Evolutionary conservation across 2,888 invertebrate species (phyloP).

Genomic region (Cantharis lateralis): DNA sequence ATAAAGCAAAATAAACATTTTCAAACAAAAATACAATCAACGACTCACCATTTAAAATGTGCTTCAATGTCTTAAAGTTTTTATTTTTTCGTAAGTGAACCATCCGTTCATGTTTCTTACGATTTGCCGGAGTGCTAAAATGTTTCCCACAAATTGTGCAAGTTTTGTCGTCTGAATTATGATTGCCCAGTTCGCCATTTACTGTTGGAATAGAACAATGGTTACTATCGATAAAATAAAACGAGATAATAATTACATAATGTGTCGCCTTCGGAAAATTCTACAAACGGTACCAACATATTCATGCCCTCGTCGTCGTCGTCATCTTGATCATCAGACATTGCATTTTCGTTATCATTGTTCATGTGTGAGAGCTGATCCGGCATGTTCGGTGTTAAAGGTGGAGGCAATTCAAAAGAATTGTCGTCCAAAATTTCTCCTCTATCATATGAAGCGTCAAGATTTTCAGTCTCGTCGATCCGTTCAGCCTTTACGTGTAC

Average conservation of each 20-base stretch:
- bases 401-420: slow-evolving; percentile 44
- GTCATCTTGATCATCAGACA: not conserved
- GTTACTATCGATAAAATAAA: not conserved
- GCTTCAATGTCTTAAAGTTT: not conserved
- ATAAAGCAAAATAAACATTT: not conserved
- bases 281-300: not conserved
- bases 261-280: not conserved
- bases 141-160: slow-evolving; percentile 47
- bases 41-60: not conserved
- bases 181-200: not conserved
- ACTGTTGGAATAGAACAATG: not conserved
- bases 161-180: not conserved
- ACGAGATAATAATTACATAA: not conserved
- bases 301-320: not conserved
- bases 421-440: slow-evolving; percentile 41
- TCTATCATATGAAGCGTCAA: slow-evolving; percentile 24
- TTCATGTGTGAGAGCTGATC: slow-evolving; percentile 8
- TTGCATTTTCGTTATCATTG: not conserved
- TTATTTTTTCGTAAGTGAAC: slow-evolving; percentile 32
- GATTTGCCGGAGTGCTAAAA: slow-evolving; percentile 46
- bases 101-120: slow-evolving; percentile 46
- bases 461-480: slow-evolving; percentile 19
- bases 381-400: slow-evolving; percentile 37
- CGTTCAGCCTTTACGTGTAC: slow-evolving; percentile 48
- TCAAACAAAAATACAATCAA: not conserved